Percentiles rank a stretch among this genome's conserved stretches.
Evolutionary conservation across 2,888 invertebrate species (phyloP).

Genomic region (Drosophila colorata): DNA sequence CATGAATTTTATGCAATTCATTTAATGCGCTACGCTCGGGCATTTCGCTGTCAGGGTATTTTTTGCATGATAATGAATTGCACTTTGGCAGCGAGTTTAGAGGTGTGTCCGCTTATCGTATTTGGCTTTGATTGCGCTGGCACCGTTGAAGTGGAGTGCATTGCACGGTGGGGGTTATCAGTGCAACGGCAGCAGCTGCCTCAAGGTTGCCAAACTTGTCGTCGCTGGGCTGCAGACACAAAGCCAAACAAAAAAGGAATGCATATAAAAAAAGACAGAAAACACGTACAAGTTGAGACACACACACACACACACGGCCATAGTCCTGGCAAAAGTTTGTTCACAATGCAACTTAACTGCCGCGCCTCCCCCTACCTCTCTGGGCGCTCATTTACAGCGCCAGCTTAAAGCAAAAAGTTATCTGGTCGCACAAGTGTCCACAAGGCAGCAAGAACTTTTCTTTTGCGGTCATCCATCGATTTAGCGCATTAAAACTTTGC

Average conservation of each 20-base stretch:
- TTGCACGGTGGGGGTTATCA: slow-evolving; percentile 40
- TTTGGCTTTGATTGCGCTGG: slow-evolving; percentile 26
- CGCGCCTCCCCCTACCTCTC: not conserved
- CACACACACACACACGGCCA: slow-evolving; percentile 4
- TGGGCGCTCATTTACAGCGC: slow-evolving; percentile 65
- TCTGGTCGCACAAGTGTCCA: slow-evolving; percentile 68
- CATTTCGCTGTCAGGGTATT: slow-evolving; percentile 50
- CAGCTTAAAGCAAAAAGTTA: slow-evolving; percentile 66
- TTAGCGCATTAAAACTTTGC: slow-evolving; percentile 76
- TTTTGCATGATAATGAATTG: slow-evolving; percentile 57
- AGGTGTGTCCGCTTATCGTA: slow-evolving; percentile 34
- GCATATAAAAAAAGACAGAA: slow-evolving; percentile 3
- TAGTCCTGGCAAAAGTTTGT: slow-evolving; percentile 43
- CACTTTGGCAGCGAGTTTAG: slow-evolving; percentile 32
- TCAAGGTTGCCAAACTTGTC: slow-evolving; percentile 44
- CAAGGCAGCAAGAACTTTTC: slow-evolving; percentile 50
- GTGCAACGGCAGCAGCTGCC: slow-evolving; percentile 23
- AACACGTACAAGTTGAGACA: slow-evolving; percentile 55
- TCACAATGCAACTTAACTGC: slow-evolving; percentile 56
- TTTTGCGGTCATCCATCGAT: slow-evolving; percentile 79
- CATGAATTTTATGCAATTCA: slow-evolving; percentile 78
- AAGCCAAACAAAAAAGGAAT: slow-evolving; percentile 29
- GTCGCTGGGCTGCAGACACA: slow-evolving; percentile 34
- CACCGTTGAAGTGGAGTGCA: slow-evolving; percentile 33
- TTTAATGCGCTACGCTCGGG: slow-evolving; percentile 54